Base-by-base conservation (phyloP, 2,888 invertebrate species). In the Drosophila subsilvestris region DNA sequence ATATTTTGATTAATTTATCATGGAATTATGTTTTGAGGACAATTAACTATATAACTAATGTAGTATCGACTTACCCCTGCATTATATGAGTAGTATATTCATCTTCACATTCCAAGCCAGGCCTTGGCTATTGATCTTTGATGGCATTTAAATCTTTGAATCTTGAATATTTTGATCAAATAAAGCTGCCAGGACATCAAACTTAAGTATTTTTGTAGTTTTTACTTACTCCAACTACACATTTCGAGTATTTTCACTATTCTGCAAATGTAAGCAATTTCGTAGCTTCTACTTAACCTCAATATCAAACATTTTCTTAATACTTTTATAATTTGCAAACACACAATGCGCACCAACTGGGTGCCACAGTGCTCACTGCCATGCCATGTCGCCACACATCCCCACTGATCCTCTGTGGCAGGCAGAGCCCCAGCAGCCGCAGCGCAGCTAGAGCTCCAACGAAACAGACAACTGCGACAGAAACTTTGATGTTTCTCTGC, bases 401-500 rank as follows among this genome's bases (percentile, higher is more conserved):
- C 37, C 37, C 37, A 37, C 37, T 37, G 37, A 37, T 37, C 37
- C 37, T 37, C 37, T 37, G 7, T 37, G 37, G 37, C 37, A 37
- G 37, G 37, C 37, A 37, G 7, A 37, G 7, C 37, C 37, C 7
- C 37, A 37, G 37, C 14, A n/a, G 37, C 7, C 37, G n/a, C 1
- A 6, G 2, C 32, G 2, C 32, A 14, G 12, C 32, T 32, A 12
- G 12, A 50, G 37, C n/a, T 49, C 27, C 12, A 17, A 27, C 17
- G 17, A 18, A 17, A 8, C 10, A 53, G 51, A 42, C 27, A 37
- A 51, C 44, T 45, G 14, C 14, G 49, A 32, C 63, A 48, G 29
- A 63, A 70, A 49, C 68, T 66, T 61, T 66, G 44, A 76, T 70
- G 37, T 58, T 78, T 62, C 14, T 51, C 61, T 60, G 45, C 37